A percentile compares a stretch with the other conserved stretches of the same genome.
Evolutionary conservation across 2,113 vertebrate species (phyloP).

Genomic region (Herpailurus yagouaroundi): DNA sequence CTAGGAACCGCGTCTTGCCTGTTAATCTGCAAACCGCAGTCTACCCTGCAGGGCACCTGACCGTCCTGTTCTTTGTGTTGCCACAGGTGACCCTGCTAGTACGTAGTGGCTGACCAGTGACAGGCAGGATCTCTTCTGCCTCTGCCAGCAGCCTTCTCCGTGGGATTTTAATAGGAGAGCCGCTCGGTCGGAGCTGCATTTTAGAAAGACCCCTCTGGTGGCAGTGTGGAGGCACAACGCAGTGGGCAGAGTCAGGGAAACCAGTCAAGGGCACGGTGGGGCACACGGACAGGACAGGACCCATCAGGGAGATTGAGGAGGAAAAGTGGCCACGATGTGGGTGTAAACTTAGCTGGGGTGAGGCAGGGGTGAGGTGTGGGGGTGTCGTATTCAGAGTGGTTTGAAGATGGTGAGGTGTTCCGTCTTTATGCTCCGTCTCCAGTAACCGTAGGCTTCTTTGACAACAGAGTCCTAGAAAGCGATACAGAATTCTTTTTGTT

Average conservation of each 20-base stretch:
- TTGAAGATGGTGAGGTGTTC: not conserved
- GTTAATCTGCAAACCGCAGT: not conserved
- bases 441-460: not conserved
- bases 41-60: not conserved
- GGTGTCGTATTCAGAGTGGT: too few species aligned
- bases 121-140: not conserved
- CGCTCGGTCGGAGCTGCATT: not conserved
- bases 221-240: not conserved
- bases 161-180: not conserved
- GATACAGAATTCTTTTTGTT: not conserved
- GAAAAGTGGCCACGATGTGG: not conserved
- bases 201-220: not conserved
- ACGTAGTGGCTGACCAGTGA: not conserved
- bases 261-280: not conserved
- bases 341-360: too few species aligned
- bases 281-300: not conserved
- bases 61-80: not conserved
- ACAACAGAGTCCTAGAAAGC: not conserved
- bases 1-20: not conserved
- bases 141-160: rapidly evolving
- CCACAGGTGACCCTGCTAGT: too few species aligned
- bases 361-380: not conserved
- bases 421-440: not conserved
- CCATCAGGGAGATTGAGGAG: not conserved
- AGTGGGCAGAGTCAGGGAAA: rapidly evolving